Conservation (phyloP, 2,797 vertebrate genomes). For the Natrix natrix region DNA sequence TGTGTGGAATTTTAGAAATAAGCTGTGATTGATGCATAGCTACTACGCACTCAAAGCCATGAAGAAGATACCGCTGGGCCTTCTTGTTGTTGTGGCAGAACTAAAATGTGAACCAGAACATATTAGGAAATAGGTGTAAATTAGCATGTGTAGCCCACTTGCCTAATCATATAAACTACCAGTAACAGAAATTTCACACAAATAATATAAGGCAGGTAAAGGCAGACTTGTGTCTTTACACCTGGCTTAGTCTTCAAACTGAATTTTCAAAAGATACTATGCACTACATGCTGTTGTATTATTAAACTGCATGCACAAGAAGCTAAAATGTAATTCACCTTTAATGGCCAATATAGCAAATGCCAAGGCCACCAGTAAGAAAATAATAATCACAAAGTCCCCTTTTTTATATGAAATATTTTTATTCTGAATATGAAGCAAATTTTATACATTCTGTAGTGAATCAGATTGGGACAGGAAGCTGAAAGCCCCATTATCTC, state of each 20-base stretch:
- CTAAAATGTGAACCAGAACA: conserved; percentile 59
- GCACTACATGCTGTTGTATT: background rate
- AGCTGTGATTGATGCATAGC: conserved; percentile 92
- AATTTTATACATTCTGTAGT: background rate
- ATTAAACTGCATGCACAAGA: background rate
- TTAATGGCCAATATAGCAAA: background rate
- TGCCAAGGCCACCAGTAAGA: background rate
- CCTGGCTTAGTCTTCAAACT: background rate
- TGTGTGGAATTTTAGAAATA: conserved; percentile 88
- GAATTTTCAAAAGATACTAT: background rate
- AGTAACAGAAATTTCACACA: background rate
- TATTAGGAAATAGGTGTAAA: background rate
- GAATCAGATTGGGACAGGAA: background rate
- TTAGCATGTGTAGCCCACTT: background rate
- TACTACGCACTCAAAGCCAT: conserved; percentile 94
- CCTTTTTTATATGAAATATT: background rate
- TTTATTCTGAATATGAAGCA: background rate
- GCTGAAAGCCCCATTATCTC: background rate
- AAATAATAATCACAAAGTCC: background rate
- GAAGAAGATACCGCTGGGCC: conserved; percentile 91
- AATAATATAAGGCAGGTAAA: background rate
- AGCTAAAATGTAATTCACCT: background rate
- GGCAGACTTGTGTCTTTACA: background rate
- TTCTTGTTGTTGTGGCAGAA: conserved; percentile 98
- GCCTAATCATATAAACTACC: background rate